A percentile compares a stretch with the other conserved stretches of the same genome.
Conservation (phyloP, 2,888 invertebrate species). For the Cheilosia vulpina region DNA sequence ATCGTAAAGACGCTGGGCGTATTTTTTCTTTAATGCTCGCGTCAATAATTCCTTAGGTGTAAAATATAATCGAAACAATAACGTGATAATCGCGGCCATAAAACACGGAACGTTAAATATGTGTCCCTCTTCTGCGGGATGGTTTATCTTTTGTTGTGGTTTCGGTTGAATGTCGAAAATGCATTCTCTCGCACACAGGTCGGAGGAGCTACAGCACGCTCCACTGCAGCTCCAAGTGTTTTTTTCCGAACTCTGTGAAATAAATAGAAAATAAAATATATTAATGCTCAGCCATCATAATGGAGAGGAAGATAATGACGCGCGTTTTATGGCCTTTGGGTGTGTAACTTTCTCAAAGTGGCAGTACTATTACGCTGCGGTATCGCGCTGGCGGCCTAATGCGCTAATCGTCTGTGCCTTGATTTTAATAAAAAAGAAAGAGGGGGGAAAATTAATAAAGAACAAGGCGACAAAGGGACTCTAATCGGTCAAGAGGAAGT, state of each 20-base stretch:
- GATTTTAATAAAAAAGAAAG: constrained; percentile 44
- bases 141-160: constrained; percentile 61
- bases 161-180: constrained; percentile 30
- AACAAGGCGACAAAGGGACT: not conserved
- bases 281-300: constrained; percentile 57
- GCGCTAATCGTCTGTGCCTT: constrained; percentile 40
- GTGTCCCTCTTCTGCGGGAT: constrained; percentile 21
- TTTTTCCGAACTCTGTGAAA: constrained; percentile 12
- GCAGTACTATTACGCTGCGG: constrained; percentile 16
- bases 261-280: constrained; percentile 48
- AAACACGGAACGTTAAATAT: constrained; percentile 54
- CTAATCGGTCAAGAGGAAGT: constrained; percentile 39
- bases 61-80: constrained; percentile 64
- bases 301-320: constrained; percentile 40
- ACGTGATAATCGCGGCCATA: constrained; percentile 58
- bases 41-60: constrained; percentile 53
- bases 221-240: not conserved
- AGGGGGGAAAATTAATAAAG: constrained; percentile 1
- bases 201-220: constrained; percentile 1
- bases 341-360: constrained; percentile 12
- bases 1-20: constrained; percentile 39
- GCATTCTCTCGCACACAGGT: constrained; percentile 19
- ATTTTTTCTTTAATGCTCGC: constrained; percentile 35
- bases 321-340: constrained; percentile 32
- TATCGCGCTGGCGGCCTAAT: constrained; percentile 15